Percentiles rank a stretch among this genome's conserved stretches.
Conservation (phyloP, 2,113 vertebrate species). For the Tychaedon coryphoeus region DNA sequence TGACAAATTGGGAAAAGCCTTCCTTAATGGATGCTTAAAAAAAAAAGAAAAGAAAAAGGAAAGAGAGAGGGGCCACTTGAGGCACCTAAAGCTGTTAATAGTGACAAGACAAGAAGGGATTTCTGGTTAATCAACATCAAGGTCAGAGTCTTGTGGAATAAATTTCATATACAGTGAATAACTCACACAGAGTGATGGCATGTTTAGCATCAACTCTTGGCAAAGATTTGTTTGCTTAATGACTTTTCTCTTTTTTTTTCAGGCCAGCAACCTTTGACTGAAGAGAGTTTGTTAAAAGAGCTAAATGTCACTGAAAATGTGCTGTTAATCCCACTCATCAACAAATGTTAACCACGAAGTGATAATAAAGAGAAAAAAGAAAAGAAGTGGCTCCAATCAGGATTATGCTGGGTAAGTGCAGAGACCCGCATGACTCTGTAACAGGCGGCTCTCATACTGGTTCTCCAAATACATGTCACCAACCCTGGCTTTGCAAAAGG, state of each 20-base stretch:
- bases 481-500: conserved; percentile 47
- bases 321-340: conserved; percentile 65
- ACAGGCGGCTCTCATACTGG: conserved; percentile 80
- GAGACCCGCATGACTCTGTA: conserved; percentile 42
- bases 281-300: conserved; percentile 62
- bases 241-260: conserved; percentile 50
- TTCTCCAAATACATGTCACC: conserved; percentile 85
- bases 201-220: conserved; percentile 63
- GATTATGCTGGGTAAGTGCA: conserved; percentile 33
- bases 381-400: conserved; percentile 50
- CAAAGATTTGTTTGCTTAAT: conserved; percentile 70
- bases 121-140: conserved; percentile 65
- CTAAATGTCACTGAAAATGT: conserved; percentile 63
- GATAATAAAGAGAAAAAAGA: conserved; percentile 68
- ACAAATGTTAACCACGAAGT: conserved; percentile 56
- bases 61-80: background rate
- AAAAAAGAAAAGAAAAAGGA: background rate
- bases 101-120: conserved; percentile 48
- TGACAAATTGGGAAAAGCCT: conserved; percentile 5
- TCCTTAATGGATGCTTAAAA: background rate
- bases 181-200: conserved; percentile 41
- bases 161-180: conserved; percentile 59
- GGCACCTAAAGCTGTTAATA: conserved; percentile 53
- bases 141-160: conserved; percentile 60
- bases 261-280: conserved; percentile 68